Conservation (phyloP, 2,888 invertebrate species). For the Pherbina coryleti region DNA sequence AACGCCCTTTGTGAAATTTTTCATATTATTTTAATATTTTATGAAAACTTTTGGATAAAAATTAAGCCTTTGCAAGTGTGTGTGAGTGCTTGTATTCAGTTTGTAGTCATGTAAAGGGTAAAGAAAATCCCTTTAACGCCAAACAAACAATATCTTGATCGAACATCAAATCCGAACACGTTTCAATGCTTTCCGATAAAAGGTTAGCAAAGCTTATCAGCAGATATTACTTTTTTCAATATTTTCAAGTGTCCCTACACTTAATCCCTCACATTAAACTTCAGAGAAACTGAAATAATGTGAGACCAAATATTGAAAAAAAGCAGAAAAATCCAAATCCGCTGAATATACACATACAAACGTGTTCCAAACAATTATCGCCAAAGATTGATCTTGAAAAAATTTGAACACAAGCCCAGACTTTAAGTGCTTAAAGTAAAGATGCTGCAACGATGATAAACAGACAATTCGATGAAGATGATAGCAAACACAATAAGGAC, state of each 20-base stretch:
- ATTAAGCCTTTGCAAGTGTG: no score
- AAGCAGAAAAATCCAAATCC: background rate
- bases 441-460: no score
- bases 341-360: background rate
- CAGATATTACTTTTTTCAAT: conserved; percentile 1
- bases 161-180: conserved; percentile 22
- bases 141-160: background rate
- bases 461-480: background rate
- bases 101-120: background rate
- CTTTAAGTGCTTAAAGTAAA: conserved; percentile 35
- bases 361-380: conserved; percentile 32
- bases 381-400: conserved; percentile 42
- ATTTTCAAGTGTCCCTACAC: background rate
- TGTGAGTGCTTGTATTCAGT: no score
- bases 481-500: no score
- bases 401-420: conserved; percentile 38
- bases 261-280: conserved; percentile 4
- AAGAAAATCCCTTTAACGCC: background rate
- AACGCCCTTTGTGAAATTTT: no score
- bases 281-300: background rate
- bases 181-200: conserved; percentile 28
- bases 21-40: no score
- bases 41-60: no score
- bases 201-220: background rate
- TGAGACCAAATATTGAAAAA: background rate